Conservation (phyloP, 2,797 vertebrate genomes). For the Potorous gilbertii region DNA sequence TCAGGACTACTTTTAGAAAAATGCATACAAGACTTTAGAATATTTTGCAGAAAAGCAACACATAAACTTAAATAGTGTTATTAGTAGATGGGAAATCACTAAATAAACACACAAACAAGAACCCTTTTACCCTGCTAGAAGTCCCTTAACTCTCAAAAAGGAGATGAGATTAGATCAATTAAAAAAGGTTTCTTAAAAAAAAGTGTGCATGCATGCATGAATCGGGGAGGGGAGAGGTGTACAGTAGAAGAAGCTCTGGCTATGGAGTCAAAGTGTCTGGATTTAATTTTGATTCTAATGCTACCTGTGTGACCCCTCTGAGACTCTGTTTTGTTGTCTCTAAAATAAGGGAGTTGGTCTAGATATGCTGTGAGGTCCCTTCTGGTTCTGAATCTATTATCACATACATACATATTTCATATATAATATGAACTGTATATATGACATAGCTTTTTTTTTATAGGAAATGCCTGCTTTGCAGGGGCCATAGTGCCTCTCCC, state of each 20-base stretch:
- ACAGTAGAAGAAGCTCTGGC: not conserved
- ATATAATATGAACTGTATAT: not conserved
- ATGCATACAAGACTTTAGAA: not conserved
- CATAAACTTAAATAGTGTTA: not conserved
- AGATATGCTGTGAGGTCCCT: not conserved
- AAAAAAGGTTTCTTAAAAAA: not conserved
- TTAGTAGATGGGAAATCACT: not conserved
- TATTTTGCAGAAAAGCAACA: constrained; percentile 23
- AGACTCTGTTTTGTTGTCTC: not conserved
- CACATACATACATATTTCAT: not conserved
- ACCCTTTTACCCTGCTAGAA: not conserved
- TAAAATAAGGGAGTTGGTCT: not conserved
- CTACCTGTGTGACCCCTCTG: not conserved
- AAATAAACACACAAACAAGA: not conserved
- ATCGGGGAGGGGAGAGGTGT: not conserved
- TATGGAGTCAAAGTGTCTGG: not conserved
- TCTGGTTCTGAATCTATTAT: not conserved
- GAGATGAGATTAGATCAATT: not conserved
- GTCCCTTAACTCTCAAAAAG: not conserved
- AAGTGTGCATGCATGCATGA: not conserved
- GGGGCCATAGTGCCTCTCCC: not conserved
- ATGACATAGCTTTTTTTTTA: not conserved
- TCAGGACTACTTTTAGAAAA: constrained; percentile 23
- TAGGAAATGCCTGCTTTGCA: not conserved
- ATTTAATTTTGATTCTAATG: not conserved